phyloP scores from a whole-genome alignment of 2,888 invertebrate species.

The Stenchaetothrips biformis region DNA sequence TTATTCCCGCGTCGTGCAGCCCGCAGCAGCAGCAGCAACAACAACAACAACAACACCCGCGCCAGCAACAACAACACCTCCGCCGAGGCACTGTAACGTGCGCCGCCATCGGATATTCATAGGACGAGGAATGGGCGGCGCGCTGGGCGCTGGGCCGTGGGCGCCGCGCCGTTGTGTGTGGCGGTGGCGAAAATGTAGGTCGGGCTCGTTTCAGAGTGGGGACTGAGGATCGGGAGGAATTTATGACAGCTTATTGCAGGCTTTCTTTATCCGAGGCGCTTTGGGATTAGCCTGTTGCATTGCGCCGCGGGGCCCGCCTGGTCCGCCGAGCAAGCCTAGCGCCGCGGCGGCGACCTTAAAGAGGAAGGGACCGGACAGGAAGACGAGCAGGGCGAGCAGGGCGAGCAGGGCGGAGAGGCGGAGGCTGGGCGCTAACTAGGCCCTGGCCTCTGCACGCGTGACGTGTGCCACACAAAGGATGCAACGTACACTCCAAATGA shows the following conservation, averaged over 20 bases:
- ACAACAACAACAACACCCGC: background rate
- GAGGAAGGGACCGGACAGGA: background rate
- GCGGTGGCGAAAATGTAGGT: too few relatives aligned
- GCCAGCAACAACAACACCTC: background rate
- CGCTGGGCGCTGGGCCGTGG: background rate
- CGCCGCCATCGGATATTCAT: constrained; percentile 13
- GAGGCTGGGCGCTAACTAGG: constrained; percentile 4
- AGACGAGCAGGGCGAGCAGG: background rate
- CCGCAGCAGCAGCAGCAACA: background rate
- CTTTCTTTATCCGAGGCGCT: too few relatives aligned
- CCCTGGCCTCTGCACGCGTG: background rate
- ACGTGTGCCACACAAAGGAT: background rate
- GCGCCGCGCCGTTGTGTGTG: background rate
- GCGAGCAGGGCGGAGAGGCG: background rate
- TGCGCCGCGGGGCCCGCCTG: background rate
- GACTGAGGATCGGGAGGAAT: too few relatives aligned
- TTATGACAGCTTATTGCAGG: too few relatives aligned
- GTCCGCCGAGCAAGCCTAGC: background rate
- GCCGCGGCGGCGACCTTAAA: background rate
- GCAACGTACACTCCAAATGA: background rate
- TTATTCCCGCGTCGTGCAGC: too few relatives aligned
- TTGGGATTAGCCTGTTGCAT: too few relatives aligned
- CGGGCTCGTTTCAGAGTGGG: too few relatives aligned
- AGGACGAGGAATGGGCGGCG: background rate
- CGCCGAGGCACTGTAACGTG: background rate